Conservation (phyloP, 2,888 invertebrate genomes). For the Nomada ruficornis region DNA sequence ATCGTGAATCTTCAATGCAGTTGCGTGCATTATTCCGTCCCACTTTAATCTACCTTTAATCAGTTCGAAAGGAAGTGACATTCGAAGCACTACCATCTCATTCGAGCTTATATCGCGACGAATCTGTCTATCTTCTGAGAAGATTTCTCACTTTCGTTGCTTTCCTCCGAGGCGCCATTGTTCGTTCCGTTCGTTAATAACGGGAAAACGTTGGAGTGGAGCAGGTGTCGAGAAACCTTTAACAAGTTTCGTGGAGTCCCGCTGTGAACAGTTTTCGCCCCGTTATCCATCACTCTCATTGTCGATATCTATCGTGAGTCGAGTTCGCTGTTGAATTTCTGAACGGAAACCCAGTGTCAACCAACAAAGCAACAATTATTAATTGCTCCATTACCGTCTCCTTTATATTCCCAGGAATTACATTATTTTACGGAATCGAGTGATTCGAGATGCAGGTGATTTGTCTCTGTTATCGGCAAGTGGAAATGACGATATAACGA, state of each 20-base stretch:
- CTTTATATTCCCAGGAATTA: background rate
- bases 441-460: background rate
- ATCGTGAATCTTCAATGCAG: background rate
- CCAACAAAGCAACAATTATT: background rate
- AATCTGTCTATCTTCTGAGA: conserved; percentile 16
- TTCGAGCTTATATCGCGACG: conserved; percentile 11
- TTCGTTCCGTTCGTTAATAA: conserved; percentile 34
- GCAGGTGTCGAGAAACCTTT: conserved; percentile 30
- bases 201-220: conserved; percentile 34
- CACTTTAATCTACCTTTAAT: background rate
- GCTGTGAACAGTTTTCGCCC: conserved; percentile 13
- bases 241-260: conserved; percentile 34
- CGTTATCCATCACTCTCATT: conserved; percentile 59
- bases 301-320: conserved; percentile 32
- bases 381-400: background rate
- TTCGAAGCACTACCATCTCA: conserved; percentile 20
- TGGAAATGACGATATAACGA: conserved; percentile 1
- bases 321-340: background rate
- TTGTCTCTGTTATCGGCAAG: background rate
- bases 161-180: conserved; percentile 19
- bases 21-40: conserved; percentile 23
- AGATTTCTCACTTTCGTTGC: conserved; percentile 52
- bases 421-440: background rate
- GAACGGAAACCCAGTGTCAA: background rate
- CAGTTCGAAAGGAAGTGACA: conserved; percentile 1